Evolutionary conservation across 1,140 invertebrate species (phyloP), one percentile per base, ranked within the genome.

Genomic region (Neodiprion pinetum): DNA sequence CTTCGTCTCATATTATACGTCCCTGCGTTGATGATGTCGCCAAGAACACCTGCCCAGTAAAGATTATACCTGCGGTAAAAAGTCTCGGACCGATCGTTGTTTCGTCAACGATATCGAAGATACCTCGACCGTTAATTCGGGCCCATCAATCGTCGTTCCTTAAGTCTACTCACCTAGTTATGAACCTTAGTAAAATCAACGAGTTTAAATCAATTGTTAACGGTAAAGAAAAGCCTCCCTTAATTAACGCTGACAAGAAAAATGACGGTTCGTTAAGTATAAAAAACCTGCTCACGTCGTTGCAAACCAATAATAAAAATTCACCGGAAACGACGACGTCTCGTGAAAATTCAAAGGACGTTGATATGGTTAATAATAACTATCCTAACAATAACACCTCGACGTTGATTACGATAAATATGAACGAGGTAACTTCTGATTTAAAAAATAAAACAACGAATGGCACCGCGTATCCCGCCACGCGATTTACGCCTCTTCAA

Each of bases 151-250:
- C 48, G n/a, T 61, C 48, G 47, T 61, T 67, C 21, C 48, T 76
- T 4, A 76, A 76, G 67, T 76, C 75, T 1, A 53, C 75, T 14
- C 75, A 72, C 69, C 68, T 76, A 9, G 69, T 76, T 9, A 66
- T 76, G 75, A 76, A 73, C 40, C 11, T 76, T 7, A 73, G 53
- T 48, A 72, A 50, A 66, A 48, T 21, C 40, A 71, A 71, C 48
- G 48, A 49, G 10, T 47, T 50, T 11, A 71, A 48, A 14, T 40
- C 70, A 5, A 40, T n/a, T 48, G 28, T 61, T 50, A 17, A 61
- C 53, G 11, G 11, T 12, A 61, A 7, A 17, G 53, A 61, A 17
- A 61, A 17, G 5, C 11, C 11, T 61, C n/a, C 53, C n/a, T 61
- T 61, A 14, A 9, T 17, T 12, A 61, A 61, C 4, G n/a, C 53